Evolutionary conservation across 2,797 vertebrate genomes (phyloP).

Genomic region (Rhynchotus rufescens): DNA sequence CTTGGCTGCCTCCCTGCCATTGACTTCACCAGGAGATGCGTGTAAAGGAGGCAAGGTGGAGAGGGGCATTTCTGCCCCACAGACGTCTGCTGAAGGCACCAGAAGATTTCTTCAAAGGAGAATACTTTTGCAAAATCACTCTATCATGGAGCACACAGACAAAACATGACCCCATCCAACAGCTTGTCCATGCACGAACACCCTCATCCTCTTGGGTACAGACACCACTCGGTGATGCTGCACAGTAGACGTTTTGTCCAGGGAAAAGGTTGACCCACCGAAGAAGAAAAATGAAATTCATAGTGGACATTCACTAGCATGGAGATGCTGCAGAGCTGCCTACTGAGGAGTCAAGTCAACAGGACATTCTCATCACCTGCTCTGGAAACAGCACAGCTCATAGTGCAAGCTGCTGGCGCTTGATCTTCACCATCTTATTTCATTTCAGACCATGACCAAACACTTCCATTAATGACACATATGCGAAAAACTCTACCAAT

Average conservation of each 20-base stretch:
- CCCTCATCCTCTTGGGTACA: rapidly evolving
- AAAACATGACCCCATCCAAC: neutral
- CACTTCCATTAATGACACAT: neutral
- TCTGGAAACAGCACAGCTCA: neutral
- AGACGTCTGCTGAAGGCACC: neutral
- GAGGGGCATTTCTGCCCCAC: neutral
- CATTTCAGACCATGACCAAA: neutral
- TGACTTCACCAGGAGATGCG: neutral
- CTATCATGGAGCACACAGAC: neutral
- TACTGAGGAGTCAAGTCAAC: neutral
- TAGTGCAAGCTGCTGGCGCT: rapidly evolving
- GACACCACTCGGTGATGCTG: neutral
- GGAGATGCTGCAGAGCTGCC: neutral
- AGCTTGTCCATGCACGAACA: neutral
- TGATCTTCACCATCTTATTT: neutral
- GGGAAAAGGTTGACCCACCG: neutral
- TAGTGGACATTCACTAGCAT: neutral
- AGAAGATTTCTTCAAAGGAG: neutral
- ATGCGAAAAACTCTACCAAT: neutral
- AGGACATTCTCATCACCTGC: neutral
- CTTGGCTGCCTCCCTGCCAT: neutral
- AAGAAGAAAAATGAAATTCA: neutral
- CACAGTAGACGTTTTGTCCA: neutral
- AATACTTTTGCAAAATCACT: neutral
- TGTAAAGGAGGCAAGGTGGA: neutral